Conservation (phyloP, 2,113 vertebrate species). For the Ginglymostoma cirratum region DNA sequence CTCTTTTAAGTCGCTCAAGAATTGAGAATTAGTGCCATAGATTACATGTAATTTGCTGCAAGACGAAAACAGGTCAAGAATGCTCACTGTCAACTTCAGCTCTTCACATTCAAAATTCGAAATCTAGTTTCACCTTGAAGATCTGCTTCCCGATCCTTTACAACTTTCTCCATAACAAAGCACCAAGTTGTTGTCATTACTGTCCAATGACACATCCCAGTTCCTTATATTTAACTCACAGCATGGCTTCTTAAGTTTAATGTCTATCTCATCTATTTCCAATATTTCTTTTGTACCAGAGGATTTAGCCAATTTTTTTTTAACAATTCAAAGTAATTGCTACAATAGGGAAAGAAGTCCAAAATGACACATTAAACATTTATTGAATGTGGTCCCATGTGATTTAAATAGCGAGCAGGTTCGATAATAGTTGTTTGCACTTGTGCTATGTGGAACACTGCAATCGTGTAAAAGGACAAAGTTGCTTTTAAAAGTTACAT, state of each 20-base stretch:
- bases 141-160: background rate
- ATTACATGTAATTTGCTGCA: background rate
- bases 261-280: background rate
- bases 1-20: background rate
- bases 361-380: background rate
- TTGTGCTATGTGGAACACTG: too few species aligned
- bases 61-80: background rate
- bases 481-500: too few species aligned
- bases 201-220: background rate
- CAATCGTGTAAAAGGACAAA: too few species aligned
- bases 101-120: background rate
- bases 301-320: background rate
- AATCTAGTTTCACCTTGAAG: background rate
- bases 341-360: background rate
- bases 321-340: background rate
- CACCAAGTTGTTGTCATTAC: background rate
- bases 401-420: background rate
- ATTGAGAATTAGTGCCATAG: background rate
- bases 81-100: background rate
- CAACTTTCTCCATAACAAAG: background rate
- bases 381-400: background rate
- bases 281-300: background rate
- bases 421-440: background rate
- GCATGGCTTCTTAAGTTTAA: background rate
- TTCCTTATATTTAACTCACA: background rate